Base-by-base conservation (phyloP, 2,888 invertebrate species). In the Callosobruchus maculatus region DNA sequence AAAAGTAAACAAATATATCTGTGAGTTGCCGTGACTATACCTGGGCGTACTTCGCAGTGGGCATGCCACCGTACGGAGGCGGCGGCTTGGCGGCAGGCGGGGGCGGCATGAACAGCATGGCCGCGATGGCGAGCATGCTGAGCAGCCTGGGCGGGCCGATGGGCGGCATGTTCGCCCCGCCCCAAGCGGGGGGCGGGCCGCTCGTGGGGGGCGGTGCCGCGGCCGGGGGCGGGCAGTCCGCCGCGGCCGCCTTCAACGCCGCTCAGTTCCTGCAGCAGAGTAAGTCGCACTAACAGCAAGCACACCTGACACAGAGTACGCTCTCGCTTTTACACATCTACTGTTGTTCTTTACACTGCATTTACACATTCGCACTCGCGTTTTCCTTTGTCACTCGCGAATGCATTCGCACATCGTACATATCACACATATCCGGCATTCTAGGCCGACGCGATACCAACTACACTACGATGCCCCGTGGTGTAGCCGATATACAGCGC, bases 181-280 rank as follows among this genome's bases (percentile, higher is more conserved):
- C 76, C 83, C 80, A 76, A 80, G 77, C 73, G 7, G 80, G 78
- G 67, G 80, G 79, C 5, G 80, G 79, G 22, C 7, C 26, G 26
- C 2, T 26, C 3, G 26, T 26, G 7, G 49, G 49, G 13, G 49
- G 13, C 18, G 49, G 13, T 13, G 49, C 49, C 1, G 78, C 78
- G n/a, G n/a, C n/a, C n/a, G n/a, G n/a, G 72, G 77, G 76, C 31
- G 69, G 77, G 75, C 70, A 83, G 83, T 22, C 68, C 21, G 68
- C 68, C 21, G 84, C 83, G 70, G 83, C 84, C 83, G 90, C 90
- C 72, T 91, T 90, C 88, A 93, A 90, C 90, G 93, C 94, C 84
- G 93, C 94, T 86, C 93, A 94, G 85, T 91, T 95, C 86, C 90
- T 95, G 88, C 94, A 94, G 88, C 94, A 94, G 90, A 94, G 94